Evolutionary conservation across 2,797 vertebrate genomes (phyloP).

Genomic region (Syndactyla subalaris): DNA sequence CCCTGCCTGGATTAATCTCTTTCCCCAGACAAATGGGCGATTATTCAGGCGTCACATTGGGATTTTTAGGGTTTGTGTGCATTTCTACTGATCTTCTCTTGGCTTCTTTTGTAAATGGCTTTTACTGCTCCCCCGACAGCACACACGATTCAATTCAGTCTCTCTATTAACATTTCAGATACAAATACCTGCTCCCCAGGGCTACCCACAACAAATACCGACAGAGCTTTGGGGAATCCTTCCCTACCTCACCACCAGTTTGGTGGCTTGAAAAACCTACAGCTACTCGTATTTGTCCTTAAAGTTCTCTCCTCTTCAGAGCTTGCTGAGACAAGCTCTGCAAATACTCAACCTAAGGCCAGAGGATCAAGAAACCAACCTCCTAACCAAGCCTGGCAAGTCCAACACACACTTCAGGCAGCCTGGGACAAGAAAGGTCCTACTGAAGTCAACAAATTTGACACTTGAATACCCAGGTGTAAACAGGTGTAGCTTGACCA

Average conservation of each 20-base stretch:
- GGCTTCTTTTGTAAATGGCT: constrained; percentile 61
- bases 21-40: constrained; percentile 58
- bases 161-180: constrained; percentile 51
- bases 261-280: not conserved
- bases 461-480: not conserved
- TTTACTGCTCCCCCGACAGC: constrained; percentile 54
- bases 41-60: constrained; percentile 61
- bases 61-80: constrained; percentile 69
- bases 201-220: not conserved
- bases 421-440: not conserved
- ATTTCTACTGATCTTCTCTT: constrained; percentile 56
- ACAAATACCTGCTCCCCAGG: constrained; percentile 63
- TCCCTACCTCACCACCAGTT: not conserved
- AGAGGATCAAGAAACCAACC: not conserved
- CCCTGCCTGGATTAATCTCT: constrained; percentile 58
- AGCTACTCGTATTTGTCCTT: not conserved
- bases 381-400: not conserved
- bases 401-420: not conserved
- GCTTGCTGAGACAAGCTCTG: not conserved
- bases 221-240: constrained; percentile 1
- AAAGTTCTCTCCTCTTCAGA: not conserved
- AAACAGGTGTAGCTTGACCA: fast-evolving
- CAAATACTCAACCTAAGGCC: not conserved
- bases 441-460: not conserved
- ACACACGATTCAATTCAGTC: not conserved